Evolutionary conservation across 1,140 invertebrate genomes (phyloP).

Genomic region (Neodiprion virginianus): DNA sequence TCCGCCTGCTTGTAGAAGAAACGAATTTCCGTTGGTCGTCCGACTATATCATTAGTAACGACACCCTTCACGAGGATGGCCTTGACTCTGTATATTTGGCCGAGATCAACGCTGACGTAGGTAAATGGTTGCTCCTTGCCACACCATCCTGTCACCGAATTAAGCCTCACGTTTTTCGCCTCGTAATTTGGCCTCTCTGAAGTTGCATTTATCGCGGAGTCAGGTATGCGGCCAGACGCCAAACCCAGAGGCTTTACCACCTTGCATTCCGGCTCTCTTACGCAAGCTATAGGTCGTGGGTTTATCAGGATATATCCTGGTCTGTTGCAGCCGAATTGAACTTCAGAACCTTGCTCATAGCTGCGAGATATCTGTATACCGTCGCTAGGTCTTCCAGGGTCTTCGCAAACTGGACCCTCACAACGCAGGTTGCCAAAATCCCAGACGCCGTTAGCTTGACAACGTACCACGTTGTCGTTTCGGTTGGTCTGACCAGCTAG

Average conservation of each 20-base stretch:
- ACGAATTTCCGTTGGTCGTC: slow-evolving; percentile 91
- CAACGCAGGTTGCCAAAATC: slow-evolving; percentile 96
- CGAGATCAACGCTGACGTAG: slow-evolving; percentile 93
- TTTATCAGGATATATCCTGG: slow-evolving; percentile 94
- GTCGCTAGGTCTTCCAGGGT: slow-evolving; percentile 92
- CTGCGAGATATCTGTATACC: slow-evolving; percentile 87
- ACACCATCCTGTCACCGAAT: slow-evolving; percentile 95
- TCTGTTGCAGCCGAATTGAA: slow-evolving; percentile 87
- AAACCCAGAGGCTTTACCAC: slow-evolving; percentile 91
- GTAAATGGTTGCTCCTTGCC: slow-evolving; percentile 94
- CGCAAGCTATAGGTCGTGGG: slow-evolving; percentile 87
- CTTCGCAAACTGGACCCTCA: slow-evolving; percentile 94
- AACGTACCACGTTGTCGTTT: slow-evolving; percentile 91
- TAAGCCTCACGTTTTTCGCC: slow-evolving; percentile 87
- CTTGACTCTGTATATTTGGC: slow-evolving; percentile 88
- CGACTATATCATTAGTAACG: slow-evolving; percentile 93
- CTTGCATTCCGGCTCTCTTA: slow-evolving; percentile 91
- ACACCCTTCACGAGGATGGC: slow-evolving; percentile 93
- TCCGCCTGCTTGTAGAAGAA: slow-evolving; percentile 97
- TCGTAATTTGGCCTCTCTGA: slow-evolving; percentile 92
- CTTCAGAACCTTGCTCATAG: slow-evolving; percentile 92
- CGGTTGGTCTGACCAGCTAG: slow-evolving; percentile 89
- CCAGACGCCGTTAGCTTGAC: slow-evolving; percentile 92
- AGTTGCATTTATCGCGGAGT: slow-evolving; percentile 95
- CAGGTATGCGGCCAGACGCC: slow-evolving; percentile 90